These are phyloP conservation scores for Rhabdomys pumilio DNA, from an alignment of 2,797 vertebrate species.

Conservation along the genomic window DNA sequence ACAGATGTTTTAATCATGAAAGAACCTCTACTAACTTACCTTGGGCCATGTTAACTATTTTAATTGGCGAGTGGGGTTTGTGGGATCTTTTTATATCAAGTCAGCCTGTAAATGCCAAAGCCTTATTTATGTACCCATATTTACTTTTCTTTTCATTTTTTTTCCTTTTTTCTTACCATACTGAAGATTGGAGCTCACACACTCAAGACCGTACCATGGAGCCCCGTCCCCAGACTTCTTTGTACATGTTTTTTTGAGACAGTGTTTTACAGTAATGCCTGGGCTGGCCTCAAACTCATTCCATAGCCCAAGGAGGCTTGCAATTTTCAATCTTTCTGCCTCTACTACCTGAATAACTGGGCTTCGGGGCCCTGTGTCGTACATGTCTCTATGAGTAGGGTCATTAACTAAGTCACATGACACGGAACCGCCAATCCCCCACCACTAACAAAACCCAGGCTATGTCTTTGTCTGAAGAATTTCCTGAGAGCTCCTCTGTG, in stretches of 20 bases:
- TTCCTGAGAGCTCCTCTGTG: neutral
- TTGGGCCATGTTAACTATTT: neutral
- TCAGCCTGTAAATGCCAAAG: neutral
- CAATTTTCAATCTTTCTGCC: neutral
- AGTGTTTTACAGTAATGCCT: neutral
- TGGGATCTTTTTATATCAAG: neutral
- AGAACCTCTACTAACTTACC: neutral
- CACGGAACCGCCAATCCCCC: neutral
- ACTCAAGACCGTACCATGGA: neutral
- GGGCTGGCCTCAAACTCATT: neutral
- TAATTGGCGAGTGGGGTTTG: neutral
- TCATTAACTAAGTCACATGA: neutral
- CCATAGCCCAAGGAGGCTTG: neutral
- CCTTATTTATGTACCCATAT: neutral
- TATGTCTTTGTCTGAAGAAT: neutral
- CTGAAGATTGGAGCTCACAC: neutral
- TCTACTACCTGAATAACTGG: neutral
- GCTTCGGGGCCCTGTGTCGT: neutral
- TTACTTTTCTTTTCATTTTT: neutral
- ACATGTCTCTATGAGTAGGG: neutral
- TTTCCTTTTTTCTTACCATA: neutral
- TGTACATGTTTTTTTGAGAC: neutral
- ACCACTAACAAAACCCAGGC: neutral
- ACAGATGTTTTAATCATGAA: neutral
- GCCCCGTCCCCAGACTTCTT: neutral